Evolutionary conservation across 1,140 invertebrate genomes (phyloP).

Genomic region (Geopemphigus sp.): DNA sequence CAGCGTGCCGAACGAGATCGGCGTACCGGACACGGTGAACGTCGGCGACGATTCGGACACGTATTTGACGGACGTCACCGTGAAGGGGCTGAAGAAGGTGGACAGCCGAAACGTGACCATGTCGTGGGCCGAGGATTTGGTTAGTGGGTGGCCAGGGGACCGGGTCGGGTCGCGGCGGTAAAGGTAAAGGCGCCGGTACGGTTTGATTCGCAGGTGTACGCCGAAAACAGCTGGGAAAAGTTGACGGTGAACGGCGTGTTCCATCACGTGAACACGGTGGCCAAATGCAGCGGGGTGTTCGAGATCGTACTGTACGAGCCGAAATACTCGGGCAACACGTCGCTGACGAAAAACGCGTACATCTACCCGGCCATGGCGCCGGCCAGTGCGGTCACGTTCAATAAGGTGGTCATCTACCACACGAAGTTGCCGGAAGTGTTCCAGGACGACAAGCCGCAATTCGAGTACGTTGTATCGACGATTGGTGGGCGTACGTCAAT

Average conservation of each 20-base stretch:
- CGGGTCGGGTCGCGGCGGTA: too few relatives aligned
- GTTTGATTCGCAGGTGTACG: background rate
- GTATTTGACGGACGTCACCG: background rate
- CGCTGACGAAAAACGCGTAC: background rate
- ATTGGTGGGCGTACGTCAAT: too few relatives aligned
- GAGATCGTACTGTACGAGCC: background rate
- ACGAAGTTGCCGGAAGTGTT: background rate
- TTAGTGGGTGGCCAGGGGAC: too few relatives aligned
- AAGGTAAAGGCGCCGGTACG: too few relatives aligned
- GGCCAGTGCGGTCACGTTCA: background rate
- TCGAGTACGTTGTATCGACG: background rate
- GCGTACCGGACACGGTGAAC: background rate
- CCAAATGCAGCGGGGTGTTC: background rate
- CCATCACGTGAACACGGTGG: background rate
- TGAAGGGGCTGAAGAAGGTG: background rate
- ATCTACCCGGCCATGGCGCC: background rate
- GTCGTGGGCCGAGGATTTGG: background rate
- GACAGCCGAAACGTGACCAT: background rate
- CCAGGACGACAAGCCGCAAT: constrained; percentile 16
- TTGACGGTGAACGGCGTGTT: background rate
- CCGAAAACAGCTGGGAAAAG: background rate
- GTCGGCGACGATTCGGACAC: background rate
- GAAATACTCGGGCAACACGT: background rate
- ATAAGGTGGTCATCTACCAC: background rate
- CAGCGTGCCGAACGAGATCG: background rate